Percentiles rank a stretch among this genome's conserved stretches.
Evolutionary conservation across 2,113 vertebrate genomes (phyloP).

Genomic region (Callipepla californica): DNA sequence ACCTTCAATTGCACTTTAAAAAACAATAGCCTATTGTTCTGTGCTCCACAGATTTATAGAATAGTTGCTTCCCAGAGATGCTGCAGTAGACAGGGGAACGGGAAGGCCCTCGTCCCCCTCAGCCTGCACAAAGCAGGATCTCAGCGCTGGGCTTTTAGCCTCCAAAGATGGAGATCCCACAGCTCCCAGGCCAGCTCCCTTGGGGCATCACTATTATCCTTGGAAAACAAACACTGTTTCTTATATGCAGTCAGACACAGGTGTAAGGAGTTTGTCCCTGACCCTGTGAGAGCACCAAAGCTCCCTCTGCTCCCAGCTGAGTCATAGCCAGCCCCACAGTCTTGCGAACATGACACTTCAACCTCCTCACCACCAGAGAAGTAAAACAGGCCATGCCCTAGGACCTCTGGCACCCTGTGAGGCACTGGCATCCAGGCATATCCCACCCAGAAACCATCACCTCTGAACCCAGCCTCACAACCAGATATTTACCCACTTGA

Average conservation of each 20-base stretch:
- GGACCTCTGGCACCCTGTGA: accelerated
- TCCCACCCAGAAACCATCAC: accelerated
- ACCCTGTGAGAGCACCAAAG: background rate
- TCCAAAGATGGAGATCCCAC: background rate
- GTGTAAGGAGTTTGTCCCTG: background rate
- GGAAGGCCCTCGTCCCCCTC: background rate
- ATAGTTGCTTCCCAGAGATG: background rate
- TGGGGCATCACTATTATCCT: background rate
- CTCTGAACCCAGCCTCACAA: background rate
- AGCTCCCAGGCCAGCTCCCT: background rate
- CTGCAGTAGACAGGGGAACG: accelerated
- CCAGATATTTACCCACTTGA: background rate
- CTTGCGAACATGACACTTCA: background rate
- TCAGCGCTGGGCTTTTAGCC: background rate
- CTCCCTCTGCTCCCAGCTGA: background rate
- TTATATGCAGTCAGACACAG: background rate
- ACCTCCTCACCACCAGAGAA: accelerated
- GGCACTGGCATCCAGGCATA: background rate
- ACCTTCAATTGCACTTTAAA: background rate
- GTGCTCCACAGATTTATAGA: background rate
- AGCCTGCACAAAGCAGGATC: background rate
- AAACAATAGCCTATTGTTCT: background rate
- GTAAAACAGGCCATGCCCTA: background rate
- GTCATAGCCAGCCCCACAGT: background rate
- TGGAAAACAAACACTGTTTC: background rate